Evolutionary conservation across 2,888 invertebrate species (phyloP), one percentile per base, ranked within the genome.

Genomic region (Bedellia somnulentella): DNA sequence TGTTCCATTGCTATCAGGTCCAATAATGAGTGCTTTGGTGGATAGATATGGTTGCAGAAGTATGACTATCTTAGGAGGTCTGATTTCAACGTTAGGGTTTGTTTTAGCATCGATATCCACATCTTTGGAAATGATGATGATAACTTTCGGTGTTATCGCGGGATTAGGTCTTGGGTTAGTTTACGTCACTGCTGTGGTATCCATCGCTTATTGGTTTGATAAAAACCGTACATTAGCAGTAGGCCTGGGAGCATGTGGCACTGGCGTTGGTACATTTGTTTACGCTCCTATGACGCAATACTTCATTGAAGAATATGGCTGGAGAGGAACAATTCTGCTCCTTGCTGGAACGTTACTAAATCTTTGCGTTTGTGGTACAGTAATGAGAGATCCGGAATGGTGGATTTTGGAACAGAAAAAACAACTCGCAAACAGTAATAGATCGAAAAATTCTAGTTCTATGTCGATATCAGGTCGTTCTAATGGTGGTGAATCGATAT

Each of bases 161-260:
- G 93, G 93, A 1, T 57, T 93, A 35, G 93, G 93, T 1, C 70
- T 93, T 38, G 90, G 92, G 4, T 61, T 90, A 29, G 89, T 89
- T 30, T 93, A 92, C 52, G 92, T 93, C 8, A 89, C 93, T 2
- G 92, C 93, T 4, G 93, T 93, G 4, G 93, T 93, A 4, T 88
- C 89, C 31, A 89, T 94, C 34, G 93, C 93, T 5, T 93, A 90
- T 53, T 94, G 93, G 86, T 94, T 94, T 58, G 92, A 93, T 46
- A 89, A 89, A 57, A 87, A 86, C 49, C 80, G 93, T 21, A 88
- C 88, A 26, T 78, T 93, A 38, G 93, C 93, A 3, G 90, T 91
- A 3, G 90, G 93, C 2, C 71, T 93, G 32, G 89, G 91, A 2
- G 92, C 92, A 1, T 90, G 91, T 44, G 93, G 93, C 4, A 91